phyloP scores from a whole-genome alignment of 1,140 invertebrate species.

The Neodiprion lecontei region DNA sequence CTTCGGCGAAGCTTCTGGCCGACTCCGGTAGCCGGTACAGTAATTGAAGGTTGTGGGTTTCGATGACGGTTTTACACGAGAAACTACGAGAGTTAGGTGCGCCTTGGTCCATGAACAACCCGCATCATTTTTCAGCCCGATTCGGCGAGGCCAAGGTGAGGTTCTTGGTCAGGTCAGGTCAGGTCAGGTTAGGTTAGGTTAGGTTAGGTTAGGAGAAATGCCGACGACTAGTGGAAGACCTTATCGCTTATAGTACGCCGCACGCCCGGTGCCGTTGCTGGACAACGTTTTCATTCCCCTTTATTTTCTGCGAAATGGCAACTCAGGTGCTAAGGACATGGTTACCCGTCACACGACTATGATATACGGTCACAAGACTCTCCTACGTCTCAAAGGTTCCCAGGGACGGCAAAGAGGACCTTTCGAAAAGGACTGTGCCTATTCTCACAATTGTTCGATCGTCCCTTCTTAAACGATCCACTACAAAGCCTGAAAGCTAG shows the following conservation, averaged over 20 bases:
- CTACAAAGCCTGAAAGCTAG: neutral
- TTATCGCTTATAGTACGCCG: neutral
- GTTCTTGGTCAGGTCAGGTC: neutral
- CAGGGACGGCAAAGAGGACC: neutral
- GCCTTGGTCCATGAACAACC: too few species aligned
- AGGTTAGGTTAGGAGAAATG: neutral
- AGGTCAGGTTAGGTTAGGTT: too few species aligned
- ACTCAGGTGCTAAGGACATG: constrained; percentile 6
- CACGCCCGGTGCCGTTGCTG: neutral
- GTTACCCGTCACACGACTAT: constrained; percentile 1
- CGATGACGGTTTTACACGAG: neutral
- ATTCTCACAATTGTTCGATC: too few species aligned
- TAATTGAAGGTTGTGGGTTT: neutral
- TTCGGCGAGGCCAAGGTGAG: neutral
- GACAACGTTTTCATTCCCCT: constrained; percentile 5
- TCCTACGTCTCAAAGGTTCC: constrained; percentile 1
- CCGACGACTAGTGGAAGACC: neutral
- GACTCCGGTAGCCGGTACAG: neutral
- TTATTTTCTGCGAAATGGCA: constrained; percentile 7
- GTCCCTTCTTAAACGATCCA: neutral
- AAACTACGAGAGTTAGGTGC: neutral
- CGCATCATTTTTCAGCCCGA: neutral
- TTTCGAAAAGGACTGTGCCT: neutral
- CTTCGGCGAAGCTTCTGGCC: neutral
- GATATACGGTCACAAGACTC: constrained; percentile 4